phyloP scores from a whole-genome alignment of 2,113 vertebrate genomes.

The Andinoacara biseriatus region DNA sequence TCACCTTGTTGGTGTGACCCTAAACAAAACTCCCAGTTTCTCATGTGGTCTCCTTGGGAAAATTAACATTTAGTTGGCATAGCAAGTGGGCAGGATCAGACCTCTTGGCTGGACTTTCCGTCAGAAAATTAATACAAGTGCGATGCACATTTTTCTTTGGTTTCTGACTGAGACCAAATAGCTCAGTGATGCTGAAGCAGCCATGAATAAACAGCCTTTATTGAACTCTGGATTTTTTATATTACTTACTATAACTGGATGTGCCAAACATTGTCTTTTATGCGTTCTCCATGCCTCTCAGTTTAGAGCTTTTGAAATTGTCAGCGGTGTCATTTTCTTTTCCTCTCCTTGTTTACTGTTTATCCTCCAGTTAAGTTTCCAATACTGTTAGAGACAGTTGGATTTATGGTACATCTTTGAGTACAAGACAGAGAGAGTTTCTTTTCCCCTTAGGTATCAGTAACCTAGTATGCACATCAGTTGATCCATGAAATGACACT shows the following conservation, averaged over 20 bases:
- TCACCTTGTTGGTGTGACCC: not conserved
- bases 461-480: slow-evolving; percentile 16
- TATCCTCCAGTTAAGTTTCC: slow-evolving; percentile 22
- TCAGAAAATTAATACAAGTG: not conserved
- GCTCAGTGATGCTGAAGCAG: not conserved
- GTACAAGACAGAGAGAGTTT: not conserved
- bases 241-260: not conserved
- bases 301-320: not conserved
- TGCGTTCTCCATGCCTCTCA: not conserved
- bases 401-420: slow-evolving; percentile 19
- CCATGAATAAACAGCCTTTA: not conserved
- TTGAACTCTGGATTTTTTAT: not conserved
- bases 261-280: slow-evolving; percentile 1
- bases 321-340: slow-evolving; percentile 20
- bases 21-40: not conserved
- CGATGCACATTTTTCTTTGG: not conserved
- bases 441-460: slow-evolving; percentile 1
- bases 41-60: not conserved
- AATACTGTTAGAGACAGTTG: not conserved
- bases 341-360: not conserved
- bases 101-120: not conserved
- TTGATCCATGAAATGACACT: slow-evolving; percentile 42
- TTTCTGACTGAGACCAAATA: not conserved
- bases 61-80: not conserved
- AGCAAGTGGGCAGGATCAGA: not conserved